Evolutionary conservation across 1,140 invertebrate species (phyloP).

Genomic region (Agrilus planipennis): DNA sequence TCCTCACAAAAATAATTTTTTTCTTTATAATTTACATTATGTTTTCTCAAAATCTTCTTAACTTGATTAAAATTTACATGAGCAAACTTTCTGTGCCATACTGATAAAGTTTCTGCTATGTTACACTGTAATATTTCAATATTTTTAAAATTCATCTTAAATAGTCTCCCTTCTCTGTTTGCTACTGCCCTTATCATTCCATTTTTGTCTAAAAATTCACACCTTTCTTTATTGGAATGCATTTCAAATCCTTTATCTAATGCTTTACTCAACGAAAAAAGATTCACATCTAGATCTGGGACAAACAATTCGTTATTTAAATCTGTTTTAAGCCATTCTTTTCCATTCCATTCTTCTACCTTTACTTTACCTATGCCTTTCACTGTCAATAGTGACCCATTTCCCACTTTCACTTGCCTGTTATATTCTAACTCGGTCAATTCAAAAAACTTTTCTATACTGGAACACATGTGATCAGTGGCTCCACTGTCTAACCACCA

Average conservation of each 20-base stretch:
- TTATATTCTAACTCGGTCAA: background rate
- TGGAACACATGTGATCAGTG: background rate
- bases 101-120: constrained; percentile 17
- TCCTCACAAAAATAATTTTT: constrained; percentile 23
- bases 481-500: background rate
- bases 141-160: constrained; percentile 20
- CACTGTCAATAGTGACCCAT: background rate
- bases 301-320: background rate
- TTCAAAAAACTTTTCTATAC: background rate
- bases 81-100: constrained; percentile 30
- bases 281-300: background rate
- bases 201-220: background rate
- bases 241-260: constrained; percentile 1
- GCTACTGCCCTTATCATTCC: constrained; percentile 1
- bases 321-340: background rate
- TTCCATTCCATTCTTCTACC: background rate
- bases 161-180: constrained; percentile 4
- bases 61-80: constrained; percentile 33
- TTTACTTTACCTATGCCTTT: background rate
- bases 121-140: too few relatives aligned
- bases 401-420: background rate
- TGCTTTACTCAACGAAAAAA: background rate
- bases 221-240: background rate
- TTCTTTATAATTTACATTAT: constrained; percentile 14
- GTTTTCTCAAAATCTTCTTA: constrained; percentile 17